Conservation (phyloP, 2,113 vertebrate species). For the Strix aluco region DNA sequence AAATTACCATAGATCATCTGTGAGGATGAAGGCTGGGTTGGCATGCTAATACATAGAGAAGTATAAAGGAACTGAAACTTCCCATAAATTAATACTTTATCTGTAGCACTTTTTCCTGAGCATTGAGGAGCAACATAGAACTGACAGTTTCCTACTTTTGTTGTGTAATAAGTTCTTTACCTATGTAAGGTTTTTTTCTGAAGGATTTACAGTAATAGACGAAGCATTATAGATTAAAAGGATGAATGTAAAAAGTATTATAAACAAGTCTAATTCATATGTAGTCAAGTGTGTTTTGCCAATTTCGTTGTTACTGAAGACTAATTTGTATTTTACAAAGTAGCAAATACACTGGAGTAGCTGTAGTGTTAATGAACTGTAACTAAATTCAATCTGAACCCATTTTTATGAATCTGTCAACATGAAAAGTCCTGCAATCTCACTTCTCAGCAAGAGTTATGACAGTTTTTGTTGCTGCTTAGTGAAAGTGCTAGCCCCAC, state of each 20-base stretch:
- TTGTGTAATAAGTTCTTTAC: neutral
- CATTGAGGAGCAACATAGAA: neutral
- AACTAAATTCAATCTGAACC: neutral
- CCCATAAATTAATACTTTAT: neutral
- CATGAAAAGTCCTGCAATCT: neutral
- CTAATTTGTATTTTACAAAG: neutral
- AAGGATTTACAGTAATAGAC: neutral
- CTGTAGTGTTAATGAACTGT: neutral
- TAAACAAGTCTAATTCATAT: neutral
- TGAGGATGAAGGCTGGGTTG: neutral
- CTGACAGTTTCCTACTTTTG: neutral
- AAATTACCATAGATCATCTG: conserved; percentile 4
- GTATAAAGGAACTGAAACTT: neutral
- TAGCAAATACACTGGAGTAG: neutral
- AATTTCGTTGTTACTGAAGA: neutral
- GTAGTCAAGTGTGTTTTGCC: neutral
- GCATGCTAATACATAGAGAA: neutral
- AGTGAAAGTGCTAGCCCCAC: neutral
- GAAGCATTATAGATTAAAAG: neutral
- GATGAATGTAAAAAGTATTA: neutral
- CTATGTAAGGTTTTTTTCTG: neutral
- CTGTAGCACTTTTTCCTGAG: neutral
- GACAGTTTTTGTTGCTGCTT: neutral
- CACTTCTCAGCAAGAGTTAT: neutral
- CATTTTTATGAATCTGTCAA: neutral